phyloP scores from a whole-genome alignment of 2,888 invertebrate species.

The Oxystoma pomonae region DNA sequence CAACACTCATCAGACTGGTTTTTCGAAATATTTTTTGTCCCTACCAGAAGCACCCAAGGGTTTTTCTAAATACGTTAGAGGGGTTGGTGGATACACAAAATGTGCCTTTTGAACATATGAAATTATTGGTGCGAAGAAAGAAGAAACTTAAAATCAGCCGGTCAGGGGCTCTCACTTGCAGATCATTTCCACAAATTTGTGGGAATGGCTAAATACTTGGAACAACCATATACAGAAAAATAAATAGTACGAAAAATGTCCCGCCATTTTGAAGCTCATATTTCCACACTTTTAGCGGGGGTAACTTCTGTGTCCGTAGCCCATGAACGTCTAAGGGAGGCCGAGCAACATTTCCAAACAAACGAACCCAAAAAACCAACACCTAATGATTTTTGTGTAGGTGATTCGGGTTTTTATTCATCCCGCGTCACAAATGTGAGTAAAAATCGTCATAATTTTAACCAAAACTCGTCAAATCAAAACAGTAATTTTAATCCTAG shows the following conservation, averaged over 20 bases:
- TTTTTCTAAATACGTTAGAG: slow-evolving; percentile 7
- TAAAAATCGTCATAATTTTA: too few species aligned
- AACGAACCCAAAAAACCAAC: background rate
- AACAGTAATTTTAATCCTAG: too few species aligned
- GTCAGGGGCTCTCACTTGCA: background rate
- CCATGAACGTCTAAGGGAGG: background rate
- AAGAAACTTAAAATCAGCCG: background rate
- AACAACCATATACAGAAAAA: background rate
- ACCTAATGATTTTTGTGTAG: background rate
- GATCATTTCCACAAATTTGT: background rate
- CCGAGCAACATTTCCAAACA: background rate
- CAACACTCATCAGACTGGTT: background rate
- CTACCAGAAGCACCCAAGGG: background rate
- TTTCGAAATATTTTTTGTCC: background rate
- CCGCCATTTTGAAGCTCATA: slow-evolving; percentile 1
- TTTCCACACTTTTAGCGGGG: background rate
- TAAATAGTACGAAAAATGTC: background rate
- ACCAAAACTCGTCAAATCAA: too few species aligned
- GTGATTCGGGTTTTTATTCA: background rate
- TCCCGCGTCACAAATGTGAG: background rate
- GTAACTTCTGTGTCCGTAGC: background rate
- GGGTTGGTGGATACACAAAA: background rate
- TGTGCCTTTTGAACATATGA: slow-evolving; percentile 6
- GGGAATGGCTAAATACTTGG: background rate
- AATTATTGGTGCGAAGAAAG: background rate